Percentiles rank a stretch among this genome's conserved stretches.
phyloP scores from a whole-genome alignment of 2,797 vertebrate species.

The Alfaro cultratus region DNA sequence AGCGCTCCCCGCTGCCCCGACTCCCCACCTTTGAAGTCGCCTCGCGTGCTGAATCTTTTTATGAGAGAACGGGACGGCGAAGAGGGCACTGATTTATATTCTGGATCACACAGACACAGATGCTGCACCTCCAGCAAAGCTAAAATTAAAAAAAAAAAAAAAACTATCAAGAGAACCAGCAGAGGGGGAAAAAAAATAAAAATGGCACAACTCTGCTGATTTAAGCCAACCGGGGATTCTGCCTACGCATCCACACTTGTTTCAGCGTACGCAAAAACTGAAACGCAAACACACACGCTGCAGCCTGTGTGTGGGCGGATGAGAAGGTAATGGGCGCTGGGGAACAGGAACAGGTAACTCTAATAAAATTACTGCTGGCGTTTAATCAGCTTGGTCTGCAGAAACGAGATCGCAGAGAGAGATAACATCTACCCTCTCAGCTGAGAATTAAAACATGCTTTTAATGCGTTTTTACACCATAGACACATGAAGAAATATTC shows the following conservation, averaged over 20 bases:
- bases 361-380: conserved; percentile 59
- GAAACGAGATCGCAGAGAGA: conserved; percentile 27
- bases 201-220: conserved; percentile 19
- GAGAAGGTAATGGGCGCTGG: conserved; percentile 34
- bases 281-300: conserved; percentile 49
- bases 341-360: conserved; percentile 59
- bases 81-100: conserved; percentile 62
- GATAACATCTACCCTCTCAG: not conserved
- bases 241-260: conserved; percentile 4
- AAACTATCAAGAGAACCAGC: conserved; percentile 29
- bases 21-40: conserved; percentile 75
- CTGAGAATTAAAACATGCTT: conserved; percentile 4
- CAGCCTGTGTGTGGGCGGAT: conserved; percentile 38
- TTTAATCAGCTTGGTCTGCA: conserved; percentile 54
- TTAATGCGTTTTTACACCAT: not conserved
- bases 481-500: not conserved
- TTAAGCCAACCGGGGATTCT: conserved; percentile 42
- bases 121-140: conserved; percentile 63
- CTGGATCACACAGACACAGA: conserved; percentile 59
- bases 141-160: conserved; percentile 38
- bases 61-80: conserved; percentile 57
- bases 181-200: not conserved
- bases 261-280: conserved; percentile 30
- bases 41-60: conserved; percentile 65
- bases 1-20: conserved; percentile 15